Conservation (phyloP, 2,113 vertebrate genomes). For the Daboia siamensis region DNA sequence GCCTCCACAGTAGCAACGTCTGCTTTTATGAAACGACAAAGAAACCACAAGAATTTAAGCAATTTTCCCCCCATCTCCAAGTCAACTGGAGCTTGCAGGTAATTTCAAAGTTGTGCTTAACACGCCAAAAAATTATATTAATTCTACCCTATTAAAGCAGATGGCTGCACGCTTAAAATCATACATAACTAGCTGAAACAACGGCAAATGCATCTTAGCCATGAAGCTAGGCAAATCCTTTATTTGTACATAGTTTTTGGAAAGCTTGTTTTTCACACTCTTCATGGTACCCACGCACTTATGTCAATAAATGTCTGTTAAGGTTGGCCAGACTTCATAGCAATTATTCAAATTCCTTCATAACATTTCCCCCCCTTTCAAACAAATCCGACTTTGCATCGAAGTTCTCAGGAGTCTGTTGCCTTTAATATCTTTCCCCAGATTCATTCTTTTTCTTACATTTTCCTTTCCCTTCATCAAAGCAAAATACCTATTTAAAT, state of each 20-base stretch:
- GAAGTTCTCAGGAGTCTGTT: conserved; percentile 23
- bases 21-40: conserved; percentile 72
- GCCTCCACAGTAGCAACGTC: conserved; percentile 76
- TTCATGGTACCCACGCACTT: conserved; percentile 15
- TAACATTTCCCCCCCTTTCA: conserved; percentile 13
- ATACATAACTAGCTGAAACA: conserved; percentile 49
- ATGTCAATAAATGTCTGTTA: background rate
- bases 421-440: conserved; percentile 31
- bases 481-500: conserved; percentile 57
- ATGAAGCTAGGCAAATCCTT: conserved; percentile 28
- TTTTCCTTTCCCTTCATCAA: conserved; percentile 43
- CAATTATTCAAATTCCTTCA: conserved; percentile 38
- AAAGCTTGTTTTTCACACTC: conserved; percentile 48
- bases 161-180: conserved; percentile 41
- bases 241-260: conserved; percentile 36
- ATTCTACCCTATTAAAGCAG: conserved; percentile 19
- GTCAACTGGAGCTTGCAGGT: conserved; percentile 65
- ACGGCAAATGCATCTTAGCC: conserved; percentile 37
- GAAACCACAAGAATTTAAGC: conserved; percentile 74
- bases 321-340: conserved; percentile 46
- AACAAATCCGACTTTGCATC: conserved; percentile 39
- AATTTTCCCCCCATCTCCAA: conserved; percentile 54
- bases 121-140: conserved; percentile 37
- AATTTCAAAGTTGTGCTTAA: conserved; percentile 60
- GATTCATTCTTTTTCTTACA: conserved; percentile 39